Evolutionary conservation across 2,888 invertebrate genomes (phyloP).

Genomic region (Polyommatus iphigenia): DNA sequence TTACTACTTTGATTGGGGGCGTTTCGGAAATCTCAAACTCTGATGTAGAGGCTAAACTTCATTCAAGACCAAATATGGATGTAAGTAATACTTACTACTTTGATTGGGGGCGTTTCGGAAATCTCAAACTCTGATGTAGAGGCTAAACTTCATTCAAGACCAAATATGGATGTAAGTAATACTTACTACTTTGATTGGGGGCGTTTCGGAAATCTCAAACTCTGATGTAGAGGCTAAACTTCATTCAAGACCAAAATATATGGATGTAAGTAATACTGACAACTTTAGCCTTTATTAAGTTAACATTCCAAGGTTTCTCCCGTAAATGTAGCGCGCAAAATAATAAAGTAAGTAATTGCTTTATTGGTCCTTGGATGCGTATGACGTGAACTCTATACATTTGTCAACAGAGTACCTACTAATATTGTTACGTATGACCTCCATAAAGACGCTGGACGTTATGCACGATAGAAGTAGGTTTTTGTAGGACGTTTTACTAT

Average conservation of each 20-base stretch:
- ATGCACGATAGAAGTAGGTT: conserved; percentile 6
- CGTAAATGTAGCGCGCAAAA: conserved; percentile 7
- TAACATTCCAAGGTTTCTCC: background rate
- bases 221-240: background rate
- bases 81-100: no score
- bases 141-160: no score
- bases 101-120: no score
- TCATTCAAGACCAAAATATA: background rate
- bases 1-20: no score
- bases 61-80: no score
- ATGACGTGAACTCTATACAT: conserved; percentile 13
- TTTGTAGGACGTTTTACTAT: background rate
- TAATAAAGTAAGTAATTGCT: conserved; percentile 13
- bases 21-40: no score
- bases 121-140: no score
- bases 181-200: background rate
- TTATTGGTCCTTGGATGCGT: conserved; percentile 10
- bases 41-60: no score
- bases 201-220: background rate
- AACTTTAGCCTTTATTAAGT: background rate
- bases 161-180: no score
- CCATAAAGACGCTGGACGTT: conserved; percentile 6
- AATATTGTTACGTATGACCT: conserved; percentile 24
- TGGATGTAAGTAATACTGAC: background rate
- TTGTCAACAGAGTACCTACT: background rate